Conservation (phyloP, 2,113 vertebrate genomes). For the Platycercus adscitus region DNA sequence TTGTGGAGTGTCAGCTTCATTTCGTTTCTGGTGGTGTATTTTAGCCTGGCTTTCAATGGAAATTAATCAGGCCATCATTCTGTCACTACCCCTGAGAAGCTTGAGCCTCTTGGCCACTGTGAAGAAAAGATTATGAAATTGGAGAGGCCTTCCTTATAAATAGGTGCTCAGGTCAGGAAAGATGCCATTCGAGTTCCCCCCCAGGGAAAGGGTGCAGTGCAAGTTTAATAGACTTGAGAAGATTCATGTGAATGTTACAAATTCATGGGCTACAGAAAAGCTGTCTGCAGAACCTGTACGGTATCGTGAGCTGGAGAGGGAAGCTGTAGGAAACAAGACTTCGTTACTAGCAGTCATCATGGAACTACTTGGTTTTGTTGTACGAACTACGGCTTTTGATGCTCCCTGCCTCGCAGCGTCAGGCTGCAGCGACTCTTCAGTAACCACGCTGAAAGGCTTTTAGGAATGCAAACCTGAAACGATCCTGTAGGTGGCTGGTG, state of each 20-base stretch:
- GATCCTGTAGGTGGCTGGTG: not conserved
- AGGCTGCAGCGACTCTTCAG: not conserved
- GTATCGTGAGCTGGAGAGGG: rapidly evolving
- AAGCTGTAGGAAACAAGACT: not conserved
- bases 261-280: not conserved
- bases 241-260: rapidly evolving
- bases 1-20: not conserved
- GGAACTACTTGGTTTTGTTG: not conserved
- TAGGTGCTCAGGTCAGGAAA: not conserved
- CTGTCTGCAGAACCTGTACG: not conserved
- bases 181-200: not conserved
- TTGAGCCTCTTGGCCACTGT: not conserved
- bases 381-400: not conserved
- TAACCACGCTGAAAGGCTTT: not conserved
- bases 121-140: not conserved
- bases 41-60: not conserved
- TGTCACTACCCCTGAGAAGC: not conserved
- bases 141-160: not conserved
- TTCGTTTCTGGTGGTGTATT: not conserved
- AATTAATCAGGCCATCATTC: not conserved
- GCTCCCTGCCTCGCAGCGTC: not conserved
- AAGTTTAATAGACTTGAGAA: not conserved
- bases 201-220: not conserved
- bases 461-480: not conserved
- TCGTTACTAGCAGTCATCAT: not conserved